These are phyloP conservation scores for Sitta europaea DNA, from an alignment of 2,113 vertebrate genomes.

Conservation along the genomic window DNA sequence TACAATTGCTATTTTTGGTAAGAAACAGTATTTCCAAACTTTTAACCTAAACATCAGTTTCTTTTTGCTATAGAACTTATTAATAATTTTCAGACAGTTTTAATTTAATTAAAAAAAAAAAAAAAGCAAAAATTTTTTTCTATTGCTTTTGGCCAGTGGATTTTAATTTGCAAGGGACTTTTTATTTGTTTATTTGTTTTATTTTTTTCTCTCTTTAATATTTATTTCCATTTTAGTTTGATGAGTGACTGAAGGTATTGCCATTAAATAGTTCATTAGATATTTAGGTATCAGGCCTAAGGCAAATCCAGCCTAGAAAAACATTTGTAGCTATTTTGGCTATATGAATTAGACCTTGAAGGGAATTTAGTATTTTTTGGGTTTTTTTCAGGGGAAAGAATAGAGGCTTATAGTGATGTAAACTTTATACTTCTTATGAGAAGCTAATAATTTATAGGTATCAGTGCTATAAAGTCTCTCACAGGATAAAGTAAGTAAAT, in stretches of 20 bases:
- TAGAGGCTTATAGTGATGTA: neutral
- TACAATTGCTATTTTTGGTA: neutral
- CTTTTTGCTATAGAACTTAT: neutral
- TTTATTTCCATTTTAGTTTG: neutral
- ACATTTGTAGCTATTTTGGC: neutral
- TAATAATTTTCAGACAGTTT: neutral
- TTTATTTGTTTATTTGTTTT: neutral
- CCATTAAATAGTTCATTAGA: neutral
- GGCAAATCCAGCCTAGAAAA: neutral
- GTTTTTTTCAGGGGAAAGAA: neutral
- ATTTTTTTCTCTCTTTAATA: neutral
- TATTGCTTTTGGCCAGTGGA: rapidly evolving
- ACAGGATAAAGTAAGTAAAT: neutral
- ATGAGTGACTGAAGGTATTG: neutral
- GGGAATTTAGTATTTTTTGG: neutral
- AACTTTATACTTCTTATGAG: neutral
- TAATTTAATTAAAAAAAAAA: neutral
- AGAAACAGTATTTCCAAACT: neutral
- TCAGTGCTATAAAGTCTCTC: neutral
- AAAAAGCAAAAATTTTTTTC: neutral
- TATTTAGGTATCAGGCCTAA: neutral
- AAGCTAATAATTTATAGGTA: neutral
- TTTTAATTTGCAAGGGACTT: neutral
- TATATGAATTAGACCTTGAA: neutral
- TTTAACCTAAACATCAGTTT: neutral